phyloP scores from a whole-genome alignment of 1,140 invertebrate genomes.

The Scaptomyza pallida region DNA sequence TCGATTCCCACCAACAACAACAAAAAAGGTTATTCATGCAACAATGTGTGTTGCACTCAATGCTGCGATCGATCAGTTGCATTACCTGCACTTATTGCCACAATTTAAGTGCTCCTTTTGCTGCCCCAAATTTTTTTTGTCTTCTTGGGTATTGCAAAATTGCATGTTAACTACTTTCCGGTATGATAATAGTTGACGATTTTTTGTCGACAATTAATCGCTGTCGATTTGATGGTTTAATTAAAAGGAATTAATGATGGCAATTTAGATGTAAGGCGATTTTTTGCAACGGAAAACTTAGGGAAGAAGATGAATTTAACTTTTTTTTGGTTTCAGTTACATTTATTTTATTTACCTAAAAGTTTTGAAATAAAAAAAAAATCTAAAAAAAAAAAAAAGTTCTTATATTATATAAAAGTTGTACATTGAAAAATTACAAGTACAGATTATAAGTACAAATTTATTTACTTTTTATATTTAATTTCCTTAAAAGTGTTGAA shows the following conservation, averaged over 20 bases:
- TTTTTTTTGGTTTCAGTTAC: no score
- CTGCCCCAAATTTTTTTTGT: neutral
- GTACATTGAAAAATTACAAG: no score
- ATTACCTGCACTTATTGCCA: slow-evolving; percentile 2
- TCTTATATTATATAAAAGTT: no score
- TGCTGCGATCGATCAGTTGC: no score
- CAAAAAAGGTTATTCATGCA: slow-evolving; percentile 31
- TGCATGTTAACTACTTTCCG: neutral
- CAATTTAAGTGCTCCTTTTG: neutral
- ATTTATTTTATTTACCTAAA: no score
- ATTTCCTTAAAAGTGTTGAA: no score
- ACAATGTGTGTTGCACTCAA: neutral
- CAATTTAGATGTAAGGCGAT: neutral
- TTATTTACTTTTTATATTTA: no score
- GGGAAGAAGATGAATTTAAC: no score
- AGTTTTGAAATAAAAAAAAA: no score
- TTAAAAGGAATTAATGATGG: slow-evolving; percentile 18
- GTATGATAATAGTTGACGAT: slow-evolving; percentile 18
- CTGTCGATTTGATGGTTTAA: slow-evolving; percentile 36
- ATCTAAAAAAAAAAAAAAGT: no score
- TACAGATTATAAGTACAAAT: no score
- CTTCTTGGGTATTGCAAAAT: neutral
- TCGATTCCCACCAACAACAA: slow-evolving; percentile 25
- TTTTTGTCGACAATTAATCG: neutral
- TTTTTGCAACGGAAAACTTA: no score